phyloP scores from a whole-genome alignment of 2,113 vertebrate species.

The Cheirogaleus medius region DNA sequence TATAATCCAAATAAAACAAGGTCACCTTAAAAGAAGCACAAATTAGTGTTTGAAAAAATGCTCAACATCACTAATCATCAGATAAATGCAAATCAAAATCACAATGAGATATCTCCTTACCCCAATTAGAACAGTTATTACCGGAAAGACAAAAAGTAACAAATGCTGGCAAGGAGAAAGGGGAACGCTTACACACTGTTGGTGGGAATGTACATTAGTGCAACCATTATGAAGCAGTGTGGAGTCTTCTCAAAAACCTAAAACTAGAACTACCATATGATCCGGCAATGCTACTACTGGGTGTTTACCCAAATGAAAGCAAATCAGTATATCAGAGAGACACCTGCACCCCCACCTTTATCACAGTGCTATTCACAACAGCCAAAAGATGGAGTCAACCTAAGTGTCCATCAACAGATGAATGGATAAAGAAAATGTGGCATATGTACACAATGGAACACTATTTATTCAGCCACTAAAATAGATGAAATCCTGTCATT shows the following conservation, averaged over 20 bases:
- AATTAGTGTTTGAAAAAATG: background rate
- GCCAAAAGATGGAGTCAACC: background rate
- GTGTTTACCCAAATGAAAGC: background rate
- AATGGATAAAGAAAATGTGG: background rate
- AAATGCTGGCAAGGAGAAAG: background rate
- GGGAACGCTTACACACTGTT: background rate
- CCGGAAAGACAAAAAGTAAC: background rate
- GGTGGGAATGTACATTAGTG: background rate
- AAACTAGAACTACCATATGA: background rate
- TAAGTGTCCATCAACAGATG: background rate
- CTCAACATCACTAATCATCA: background rate
- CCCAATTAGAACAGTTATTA: background rate
- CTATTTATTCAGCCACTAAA: background rate
- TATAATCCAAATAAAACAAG: background rate
- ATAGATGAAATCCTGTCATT: background rate
- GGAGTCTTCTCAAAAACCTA: background rate
- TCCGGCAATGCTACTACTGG: background rate
- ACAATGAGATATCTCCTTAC: background rate
- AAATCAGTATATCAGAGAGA: background rate
- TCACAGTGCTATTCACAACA: background rate
- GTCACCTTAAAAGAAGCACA: background rate
- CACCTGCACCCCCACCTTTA: background rate
- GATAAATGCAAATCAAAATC: background rate
- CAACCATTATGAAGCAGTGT: background rate
- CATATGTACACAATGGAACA: background rate